Evolutionary conservation across 2,113 vertebrate genomes (phyloP).

Genomic region (Syngnathus typhle): DNA sequence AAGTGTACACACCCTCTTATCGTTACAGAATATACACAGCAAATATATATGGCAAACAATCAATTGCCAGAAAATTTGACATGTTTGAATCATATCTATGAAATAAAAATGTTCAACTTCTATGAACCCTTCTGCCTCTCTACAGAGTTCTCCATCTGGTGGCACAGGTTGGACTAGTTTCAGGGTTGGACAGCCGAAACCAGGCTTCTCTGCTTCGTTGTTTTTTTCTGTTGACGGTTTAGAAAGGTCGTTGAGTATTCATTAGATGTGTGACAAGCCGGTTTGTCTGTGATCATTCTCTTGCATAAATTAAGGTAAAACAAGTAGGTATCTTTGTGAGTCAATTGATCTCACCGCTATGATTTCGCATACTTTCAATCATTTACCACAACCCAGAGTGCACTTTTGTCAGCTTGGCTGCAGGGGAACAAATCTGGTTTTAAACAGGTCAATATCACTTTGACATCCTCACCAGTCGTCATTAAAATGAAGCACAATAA

Average conservation of each 20-base stretch:
- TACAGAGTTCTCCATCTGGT: not conserved
- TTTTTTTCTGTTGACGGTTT: not conserved
- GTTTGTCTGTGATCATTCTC: conserved; percentile 14
- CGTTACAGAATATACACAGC: no score
- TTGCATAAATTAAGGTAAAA: conserved; percentile 39
- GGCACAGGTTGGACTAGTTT: not conserved
- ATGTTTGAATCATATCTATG: no score
- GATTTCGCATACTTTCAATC: conserved; percentile 18
- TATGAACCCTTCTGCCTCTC: not conserved
- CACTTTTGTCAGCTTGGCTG: conserved; percentile 4
- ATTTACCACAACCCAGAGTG: conserved; percentile 10
- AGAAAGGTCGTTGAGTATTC: not conserved
- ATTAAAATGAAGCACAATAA: no score
- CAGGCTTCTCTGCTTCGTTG: not conserved
- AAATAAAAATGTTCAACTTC: no score
- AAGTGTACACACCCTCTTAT: no score
- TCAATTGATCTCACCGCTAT: conserved; percentile 12
- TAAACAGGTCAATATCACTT: no score
- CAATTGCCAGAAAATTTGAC: no score
- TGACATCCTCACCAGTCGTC: no score
- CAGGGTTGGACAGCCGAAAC: not conserved
- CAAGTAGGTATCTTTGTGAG: conserved; percentile 24
- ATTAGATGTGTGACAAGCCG: not conserved
- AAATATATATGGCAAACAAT: no score
- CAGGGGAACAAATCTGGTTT: no score